phyloP scores from a whole-genome alignment of 2,888 invertebrate species.

The Drosophila ustulata region DNA sequence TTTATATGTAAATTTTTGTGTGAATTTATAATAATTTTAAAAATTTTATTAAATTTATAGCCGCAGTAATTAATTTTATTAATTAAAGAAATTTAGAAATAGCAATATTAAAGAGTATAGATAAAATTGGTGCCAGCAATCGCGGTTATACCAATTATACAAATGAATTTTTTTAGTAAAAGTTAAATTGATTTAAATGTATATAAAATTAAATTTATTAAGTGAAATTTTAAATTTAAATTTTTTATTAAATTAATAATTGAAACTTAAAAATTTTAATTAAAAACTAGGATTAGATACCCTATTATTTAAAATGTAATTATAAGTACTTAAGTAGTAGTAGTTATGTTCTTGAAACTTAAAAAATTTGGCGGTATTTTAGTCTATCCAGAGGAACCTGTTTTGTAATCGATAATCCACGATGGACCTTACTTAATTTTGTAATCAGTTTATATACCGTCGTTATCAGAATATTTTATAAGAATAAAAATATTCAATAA shows the following conservation, averaged over 20 bases:
- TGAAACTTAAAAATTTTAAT: constrained; percentile 87
- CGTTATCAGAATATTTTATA: constrained; percentile 87
- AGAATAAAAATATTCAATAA: constrained; percentile 86
- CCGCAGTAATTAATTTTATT: constrained; percentile 86
- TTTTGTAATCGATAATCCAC: constrained; percentile 89
- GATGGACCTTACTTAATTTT: constrained; percentile 80
- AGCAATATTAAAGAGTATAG: constrained; percentile 87
- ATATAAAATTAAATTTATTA: constrained; percentile 86
- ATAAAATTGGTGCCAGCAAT: constrained; percentile 88
- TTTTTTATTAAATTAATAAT: constrained; percentile 85
- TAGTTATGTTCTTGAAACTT: constrained; percentile 88
- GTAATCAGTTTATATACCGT: constrained; percentile 90
- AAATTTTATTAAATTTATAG: constrained; percentile 83
- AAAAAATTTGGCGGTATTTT: constrained; percentile 90
- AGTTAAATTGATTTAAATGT: constrained; percentile 72
- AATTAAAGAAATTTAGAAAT: constrained; percentile 88
- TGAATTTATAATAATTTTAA: constrained; percentile 84
- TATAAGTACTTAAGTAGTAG: constrained; percentile 86
- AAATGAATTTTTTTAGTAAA: constrained; percentile 86
- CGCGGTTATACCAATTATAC: constrained; percentile 89
- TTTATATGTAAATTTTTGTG: constrained; percentile 87
- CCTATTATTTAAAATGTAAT: constrained; percentile 87
- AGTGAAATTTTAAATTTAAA: constrained; percentile 77
- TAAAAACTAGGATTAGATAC: constrained; percentile 90
- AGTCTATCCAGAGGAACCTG: constrained; percentile 90